Conservation (phyloP, 2,888 invertebrate genomes). For the Melanophora roralis region DNA sequence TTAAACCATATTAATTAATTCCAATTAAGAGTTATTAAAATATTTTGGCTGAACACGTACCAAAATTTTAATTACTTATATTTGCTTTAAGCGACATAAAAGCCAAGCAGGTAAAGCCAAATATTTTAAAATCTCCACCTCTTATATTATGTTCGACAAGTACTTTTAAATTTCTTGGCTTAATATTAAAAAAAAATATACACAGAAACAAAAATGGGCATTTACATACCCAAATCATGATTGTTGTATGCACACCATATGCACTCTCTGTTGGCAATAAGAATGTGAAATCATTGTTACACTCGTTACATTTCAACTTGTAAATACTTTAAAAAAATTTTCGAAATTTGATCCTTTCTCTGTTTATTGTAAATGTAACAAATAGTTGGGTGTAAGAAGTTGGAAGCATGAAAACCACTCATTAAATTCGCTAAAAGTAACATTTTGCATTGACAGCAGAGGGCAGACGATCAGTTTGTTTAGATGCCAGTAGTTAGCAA, state of each 20-base stretch:
- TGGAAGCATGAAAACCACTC: conserved; percentile 57
- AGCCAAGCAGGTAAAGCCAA: too few relatives aligned
- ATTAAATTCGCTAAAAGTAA: conserved; percentile 62
- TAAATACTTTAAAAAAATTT: conserved; percentile 47
- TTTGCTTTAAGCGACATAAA: too few relatives aligned
- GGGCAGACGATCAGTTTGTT: conserved; percentile 59
- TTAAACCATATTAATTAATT: too few relatives aligned
- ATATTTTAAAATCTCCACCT: neutral
- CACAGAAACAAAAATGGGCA: neutral
- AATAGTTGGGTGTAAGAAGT: conserved; percentile 52
- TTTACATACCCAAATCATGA: neutral
- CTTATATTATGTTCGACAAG: neutral
- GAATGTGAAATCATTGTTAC: conserved; percentile 58
- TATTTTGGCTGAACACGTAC: too few relatives aligned
- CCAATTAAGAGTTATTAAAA: too few relatives aligned
- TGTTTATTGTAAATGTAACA: conserved; percentile 54
- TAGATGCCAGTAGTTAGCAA: conserved; percentile 19
- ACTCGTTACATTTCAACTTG: conserved; percentile 58
- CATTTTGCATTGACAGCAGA: conserved; percentile 62
- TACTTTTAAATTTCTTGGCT: neutral
- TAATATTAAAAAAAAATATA: neutral
- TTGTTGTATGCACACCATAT: too few relatives aligned
- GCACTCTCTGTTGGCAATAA: conserved; percentile 4
- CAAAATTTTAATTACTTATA: too few relatives aligned
- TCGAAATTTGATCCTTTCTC: conserved; percentile 59